Base-by-base conservation (phyloP, 2,113 vertebrate genomes). In the Apistogramma diplotaenia region DNA sequence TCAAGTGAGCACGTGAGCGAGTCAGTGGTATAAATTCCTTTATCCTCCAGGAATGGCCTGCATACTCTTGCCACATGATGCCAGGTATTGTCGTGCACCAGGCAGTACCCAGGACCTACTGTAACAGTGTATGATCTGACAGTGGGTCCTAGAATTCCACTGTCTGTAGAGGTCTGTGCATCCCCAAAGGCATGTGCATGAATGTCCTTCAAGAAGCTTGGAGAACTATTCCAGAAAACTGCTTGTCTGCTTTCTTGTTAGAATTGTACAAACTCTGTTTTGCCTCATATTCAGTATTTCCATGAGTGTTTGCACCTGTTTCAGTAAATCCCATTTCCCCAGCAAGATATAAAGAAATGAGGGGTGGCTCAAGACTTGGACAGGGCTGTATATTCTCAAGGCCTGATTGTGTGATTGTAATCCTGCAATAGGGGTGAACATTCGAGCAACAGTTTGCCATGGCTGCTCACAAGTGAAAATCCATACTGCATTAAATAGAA, bases 381-480 rank as follows among this genome's bases (percentile, higher is more conserved):
- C 46, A 51, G 16, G 4, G 13, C 11, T 40, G 43, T n/a, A 9
- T 53, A n/a, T 43, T 62, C 12, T 21, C 1, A 18, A n/a, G 6
- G 18, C 35, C 4, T 2, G 21, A 16, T 21, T 0, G 3, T 10
- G 8, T 55, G 33, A 29, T 16, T 49, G 3, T 40, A 18, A 58
- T 1, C 4, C 46, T 79, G 55, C 5, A 51, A 27, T 51, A 51
- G 43, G 51, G 65, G 29, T 78, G 25, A 54, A 18, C 31, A 84
- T 40, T 16, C 4, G 27, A 55, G 5, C 23, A 23, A 51, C n/a
- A 53, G 19, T 12, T 21, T 12, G 18, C 29, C 13, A 3, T 25
- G n/a, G 5, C 33, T 78, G 71, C 62, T 74, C 59, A 10, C 56
- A 62, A 71, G 31, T 19, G 9, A 49, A 75, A 60, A 84, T 74